Evolutionary conservation across 2,797 vertebrate genomes (phyloP).

Genomic region (Rhynchonycteris naso): DNA sequence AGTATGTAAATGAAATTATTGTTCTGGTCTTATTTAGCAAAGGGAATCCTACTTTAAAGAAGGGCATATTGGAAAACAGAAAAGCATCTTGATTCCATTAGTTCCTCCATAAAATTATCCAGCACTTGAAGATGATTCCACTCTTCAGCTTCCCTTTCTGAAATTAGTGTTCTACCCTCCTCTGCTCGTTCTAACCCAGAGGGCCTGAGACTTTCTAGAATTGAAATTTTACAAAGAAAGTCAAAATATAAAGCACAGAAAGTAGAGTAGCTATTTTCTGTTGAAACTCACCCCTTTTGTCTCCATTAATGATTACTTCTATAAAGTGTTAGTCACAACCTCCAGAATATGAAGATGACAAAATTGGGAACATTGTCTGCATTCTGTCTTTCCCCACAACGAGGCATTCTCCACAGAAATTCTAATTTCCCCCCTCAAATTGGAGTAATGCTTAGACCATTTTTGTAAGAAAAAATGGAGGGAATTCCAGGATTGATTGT

Average conservation of each 20-base stretch:
- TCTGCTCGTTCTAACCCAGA: background rate
- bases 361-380: background rate
- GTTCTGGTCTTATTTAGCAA: background rate
- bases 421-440: background rate
- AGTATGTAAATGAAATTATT: background rate
- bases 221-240: constrained; percentile 25
- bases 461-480: background rate
- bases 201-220: background rate
- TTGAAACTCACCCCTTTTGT: background rate
- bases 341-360: background rate
- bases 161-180: background rate
- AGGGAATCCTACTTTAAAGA: background rate
- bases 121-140: background rate
- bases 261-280: background rate
- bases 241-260: background rate
- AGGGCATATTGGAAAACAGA: background rate
- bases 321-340: background rate
- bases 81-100: background rate
- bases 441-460: background rate
- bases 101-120: background rate
- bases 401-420: background rate
- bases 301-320: background rate
- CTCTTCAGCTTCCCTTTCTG: background rate
- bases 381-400: background rate
- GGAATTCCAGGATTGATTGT: background rate